Base-by-base conservation (phyloP, 1,140 invertebrate species). In the Nymphalis io region DNA sequence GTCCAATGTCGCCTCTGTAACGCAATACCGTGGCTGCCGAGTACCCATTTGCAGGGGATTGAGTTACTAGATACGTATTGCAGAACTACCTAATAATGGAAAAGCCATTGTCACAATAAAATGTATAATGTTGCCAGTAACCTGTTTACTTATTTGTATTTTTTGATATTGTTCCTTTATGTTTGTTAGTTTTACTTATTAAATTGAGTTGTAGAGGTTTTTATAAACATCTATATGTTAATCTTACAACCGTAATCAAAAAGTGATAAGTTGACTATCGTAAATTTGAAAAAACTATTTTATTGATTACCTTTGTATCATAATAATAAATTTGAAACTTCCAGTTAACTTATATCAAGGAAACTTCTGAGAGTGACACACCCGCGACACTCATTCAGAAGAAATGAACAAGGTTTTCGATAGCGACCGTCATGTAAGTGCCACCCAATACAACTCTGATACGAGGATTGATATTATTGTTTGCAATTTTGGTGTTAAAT, bases 1-100 rank as follows among this genome's bases (percentile, higher is more conserved):
- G 66, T 75, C 68, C 73, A 68, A 68, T 77, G 78, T 79, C 73
- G 75, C 68, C 70, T 73, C 68, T 66, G 75, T 79, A 79, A 79
- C 70, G 71, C 73, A 73, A 77, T 73, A 73, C 68, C 69, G 71
- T 57, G 60, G 62, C 72, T 62, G 53, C 51, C 58, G 70, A 72
- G 66, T 66, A 68, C 60, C 75, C 78, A 79, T 79, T 79, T 79
- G 69, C 63, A 66, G 53, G 46, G 71, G 68, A 79, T 79, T 66
- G 66, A 73, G 60, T 79, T 79, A 75, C 73, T n/a, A 20, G 40
- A 57, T 20, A 53, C 61, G 27, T 27, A 59, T 27, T 64, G 38
- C 46, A 0, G 68, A 70, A 23, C 44, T 65, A 60, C 15, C 20
- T 23, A 21, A 15, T 53, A 40, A 15, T 42, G 15, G 57, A 70